phyloP scores from a whole-genome alignment of 2,888 invertebrate species.

The Callosobruchus maculatus region DNA sequence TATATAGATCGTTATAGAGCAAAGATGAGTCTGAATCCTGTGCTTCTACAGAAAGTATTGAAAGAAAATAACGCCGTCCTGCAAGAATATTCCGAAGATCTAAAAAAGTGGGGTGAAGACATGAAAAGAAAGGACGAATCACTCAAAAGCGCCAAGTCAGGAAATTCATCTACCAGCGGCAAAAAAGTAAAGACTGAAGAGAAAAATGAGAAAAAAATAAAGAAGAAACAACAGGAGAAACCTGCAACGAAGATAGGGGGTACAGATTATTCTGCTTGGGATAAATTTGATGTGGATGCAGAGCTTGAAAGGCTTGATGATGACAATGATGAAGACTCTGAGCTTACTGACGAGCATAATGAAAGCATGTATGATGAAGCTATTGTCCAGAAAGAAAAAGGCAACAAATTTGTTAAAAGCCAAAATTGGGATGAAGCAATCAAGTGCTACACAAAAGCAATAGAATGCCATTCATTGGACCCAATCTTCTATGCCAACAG shows the following conservation, averaged over 20 bases:
- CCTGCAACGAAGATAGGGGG: constrained; percentile 23
- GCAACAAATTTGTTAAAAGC: constrained; percentile 75
- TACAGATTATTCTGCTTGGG: constrained; percentile 70
- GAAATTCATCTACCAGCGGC: background rate
- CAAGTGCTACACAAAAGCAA: constrained; percentile 81
- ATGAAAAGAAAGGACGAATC: constrained; percentile 66
- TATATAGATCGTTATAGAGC: background rate
- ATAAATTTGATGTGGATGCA: constrained; percentile 72
- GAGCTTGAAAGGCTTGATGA: constrained; percentile 63
- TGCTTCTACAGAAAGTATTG: constrained; percentile 67
- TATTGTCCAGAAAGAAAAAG: constrained; percentile 69
- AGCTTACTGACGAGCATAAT: constrained; percentile 54
- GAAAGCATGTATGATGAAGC: constrained; percentile 61
- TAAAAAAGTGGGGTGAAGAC: constrained; percentile 68
- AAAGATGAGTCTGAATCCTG: constrained; percentile 51
- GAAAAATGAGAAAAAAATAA: constrained; percentile 7
- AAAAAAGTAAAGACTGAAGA: background rate
- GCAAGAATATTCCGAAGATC: constrained; percentile 65
- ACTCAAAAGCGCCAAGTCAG: constrained; percentile 9
- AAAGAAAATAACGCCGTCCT: constrained; percentile 70
- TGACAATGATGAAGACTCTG: constrained; percentile 50
- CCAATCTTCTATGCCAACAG: constrained; percentile 84
- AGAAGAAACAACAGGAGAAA: background rate
- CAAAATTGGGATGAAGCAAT: constrained; percentile 85
- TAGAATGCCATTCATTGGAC: constrained; percentile 73